Evolutionary conservation across 2,888 invertebrate genomes (phyloP), one percentile per base, ranked within the genome.

Genomic region (Plebejus anna): DNA sequence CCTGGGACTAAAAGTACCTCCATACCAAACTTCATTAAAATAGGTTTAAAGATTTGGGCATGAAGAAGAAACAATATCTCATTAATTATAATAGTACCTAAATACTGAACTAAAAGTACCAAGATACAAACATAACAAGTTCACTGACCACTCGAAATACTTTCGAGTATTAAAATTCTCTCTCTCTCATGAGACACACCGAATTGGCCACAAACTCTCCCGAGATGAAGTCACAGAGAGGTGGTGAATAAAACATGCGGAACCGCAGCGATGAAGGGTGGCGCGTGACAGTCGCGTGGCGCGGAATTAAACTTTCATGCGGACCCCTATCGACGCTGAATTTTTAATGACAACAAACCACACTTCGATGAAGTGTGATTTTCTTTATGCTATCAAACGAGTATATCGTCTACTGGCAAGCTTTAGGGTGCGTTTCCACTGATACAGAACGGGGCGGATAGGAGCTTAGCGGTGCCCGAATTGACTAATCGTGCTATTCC

Each of bases 271-370:
- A 79, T 81, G 84, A 86, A 81, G 81, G 80, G 77, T 77, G 83
- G 76, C 89, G 84, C 88, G 86, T 83, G 88, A 59, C 81, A 76
- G 79, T 81, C 88, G 86, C 88, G 88, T 85, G 89, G 55, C 84
- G 36, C 76, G 72, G 76, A 80, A 80, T 82, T 80, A 80, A 80
- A 78, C 57, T 81, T 81, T 70, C 73, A 72, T 75, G 75, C 66
- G 57, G 75, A 38, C 72, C 76, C n/a, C 59, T 70, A 77, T 75
- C 13, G 71, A 47, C 51, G 55, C 70, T 73, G 55, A 77, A 76
- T 70, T 78, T 77, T 77, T 75, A 76, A 79, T 55, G 55, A 73
- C 13, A 32, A 42, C 22, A 71, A n/a, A 71, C 55, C 55, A 71
- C 4, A 66, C 32, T 32, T 66, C 66, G 66, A 66, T 13, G 6